Evolutionary conservation across 2,797 vertebrate species (phyloP), one percentile per base, ranked within the genome.

Genomic region (Podargus strigoides): DNA sequence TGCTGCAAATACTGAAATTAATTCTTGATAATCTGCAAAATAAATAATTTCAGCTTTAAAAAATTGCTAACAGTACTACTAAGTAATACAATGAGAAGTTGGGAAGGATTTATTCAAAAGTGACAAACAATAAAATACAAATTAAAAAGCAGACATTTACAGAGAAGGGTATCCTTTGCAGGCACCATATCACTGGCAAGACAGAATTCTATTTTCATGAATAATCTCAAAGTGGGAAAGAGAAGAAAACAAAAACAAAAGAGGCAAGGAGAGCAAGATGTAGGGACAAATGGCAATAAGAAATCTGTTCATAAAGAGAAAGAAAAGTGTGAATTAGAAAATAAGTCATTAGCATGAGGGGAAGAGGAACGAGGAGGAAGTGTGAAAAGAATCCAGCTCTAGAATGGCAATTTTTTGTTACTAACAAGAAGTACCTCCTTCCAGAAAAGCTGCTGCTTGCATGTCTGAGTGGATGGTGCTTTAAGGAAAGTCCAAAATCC

Each of bases 251-350:
- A 69, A 50, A 85, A 47, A 49, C n/a, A 49, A 72, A 74, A 52
- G n/a, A 87, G n/a, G 12, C 18, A 77, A 74, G 22, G 46, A 60
- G 24, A 58, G 16, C 26, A 77, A 83, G 55, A 64, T 47, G 6
- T 24, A 63, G 26, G 36, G 22, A 9, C 58, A 91, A 95, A 85
- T 8, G n/a, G 62, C 41, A 92, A 85, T 52, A 87, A 69, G 28
- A 85, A 89, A 79, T 87, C 42, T 66, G 55, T 64, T 89, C 81
- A 53, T 67, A 24, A 3, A 73, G 24, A 77, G 49, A 66, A 66
- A 79, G 60, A 93, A 83, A 74, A 79, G 27, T 41, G 58, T 84
- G 53, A 91, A 94, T 88, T 91, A 87, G 62, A 91, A 96, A 92
- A 58, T 58, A 77, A 94, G 64, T 36, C 67, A 85, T 68, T 63